Percentiles rank a stretch among this genome's conserved stretches.
These are phyloP conservation scores for Hoplostethus atlanticus DNA, from an alignment of 2,797 vertebrate species.

Conservation along the genomic window DNA sequence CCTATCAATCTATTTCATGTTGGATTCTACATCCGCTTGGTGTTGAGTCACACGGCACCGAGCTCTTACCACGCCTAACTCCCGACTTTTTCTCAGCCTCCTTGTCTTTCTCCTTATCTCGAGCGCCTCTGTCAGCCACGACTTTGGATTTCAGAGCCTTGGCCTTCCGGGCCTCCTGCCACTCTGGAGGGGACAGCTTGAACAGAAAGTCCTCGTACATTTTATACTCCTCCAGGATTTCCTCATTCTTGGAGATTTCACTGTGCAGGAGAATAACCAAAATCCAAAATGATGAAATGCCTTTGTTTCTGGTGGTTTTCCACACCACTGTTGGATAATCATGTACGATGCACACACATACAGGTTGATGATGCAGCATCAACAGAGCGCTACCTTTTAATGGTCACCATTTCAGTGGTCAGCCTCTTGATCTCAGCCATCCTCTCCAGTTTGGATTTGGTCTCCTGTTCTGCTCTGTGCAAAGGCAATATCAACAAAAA, in stretches of 20 bases:
- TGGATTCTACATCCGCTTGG: background rate
- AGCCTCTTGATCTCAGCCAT: slow-evolving; percentile 84
- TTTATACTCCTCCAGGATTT: slow-evolving; percentile 87
- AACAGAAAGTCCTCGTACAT: slow-evolving; percentile 90
- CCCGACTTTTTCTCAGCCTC: slow-evolving; percentile 25
- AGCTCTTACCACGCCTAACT: slow-evolving; percentile 7
- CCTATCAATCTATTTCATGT: background rate
- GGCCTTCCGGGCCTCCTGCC: slow-evolving; percentile 82
- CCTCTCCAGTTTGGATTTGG: slow-evolving; percentile 87
- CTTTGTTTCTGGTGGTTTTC: background rate
- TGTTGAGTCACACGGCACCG: background rate
- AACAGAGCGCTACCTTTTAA: slow-evolving; percentile 85
- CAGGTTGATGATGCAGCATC: background rate
- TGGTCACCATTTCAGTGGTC: slow-evolving; percentile 83
- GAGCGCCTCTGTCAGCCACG: slow-evolving; percentile 15
- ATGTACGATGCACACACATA: background rate
- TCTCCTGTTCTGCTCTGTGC: slow-evolving; percentile 89
- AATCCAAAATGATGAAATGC: background rate
- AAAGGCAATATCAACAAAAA: slow-evolving; percentile 12
- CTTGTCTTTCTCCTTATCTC: slow-evolving; percentile 20
- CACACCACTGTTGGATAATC: too few relatives aligned
- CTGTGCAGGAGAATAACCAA: slow-evolving; percentile 67
- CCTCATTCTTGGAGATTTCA: slow-evolving; percentile 87
- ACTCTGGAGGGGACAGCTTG: slow-evolving; percentile 89
- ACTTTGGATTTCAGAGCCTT: slow-evolving; percentile 44